Percentiles rank a stretch among this genome's conserved stretches.
Evolutionary conservation across 2,888 invertebrate genomes (phyloP).

Genomic region (Helleia helle): DNA sequence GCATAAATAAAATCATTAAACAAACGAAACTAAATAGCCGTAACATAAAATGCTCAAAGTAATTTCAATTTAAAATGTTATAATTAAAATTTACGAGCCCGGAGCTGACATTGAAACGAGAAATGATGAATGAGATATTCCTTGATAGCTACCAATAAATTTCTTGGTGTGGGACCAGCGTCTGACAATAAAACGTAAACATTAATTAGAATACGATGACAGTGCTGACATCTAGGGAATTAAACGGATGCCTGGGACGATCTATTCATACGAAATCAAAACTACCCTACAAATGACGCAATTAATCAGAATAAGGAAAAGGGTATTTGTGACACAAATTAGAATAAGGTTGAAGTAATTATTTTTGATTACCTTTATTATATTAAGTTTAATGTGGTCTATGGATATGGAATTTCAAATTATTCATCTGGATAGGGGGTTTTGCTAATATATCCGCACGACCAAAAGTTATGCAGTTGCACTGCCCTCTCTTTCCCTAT

Average conservation of each 20-base stretch:
- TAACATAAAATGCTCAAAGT: constrained; percentile 3
- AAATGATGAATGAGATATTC: constrained; percentile 23
- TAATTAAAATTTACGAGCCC: constrained; percentile 16
- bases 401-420: too few species aligned
- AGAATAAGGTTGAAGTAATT: not conserved
- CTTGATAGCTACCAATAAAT: constrained; percentile 25
- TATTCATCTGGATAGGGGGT: too few species aligned
- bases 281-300: constrained; percentile 29
- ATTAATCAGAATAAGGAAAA: constrained; percentile 32
- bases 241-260: constrained; percentile 22
- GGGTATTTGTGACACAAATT: not conserved
- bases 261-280: constrained; percentile 33
- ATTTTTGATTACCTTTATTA: constrained; percentile 9
- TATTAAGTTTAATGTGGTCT: too few species aligned
- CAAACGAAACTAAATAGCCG: not conserved
- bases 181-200: constrained; percentile 24
- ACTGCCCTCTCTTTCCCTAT: too few species aligned
- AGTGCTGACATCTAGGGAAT: constrained; percentile 21
- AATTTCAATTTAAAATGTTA: constrained; percentile 17
- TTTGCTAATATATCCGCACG: too few species aligned
- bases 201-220: constrained; percentile 27
- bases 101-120: constrained; percentile 15
- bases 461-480: too few species aligned
- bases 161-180: constrained; percentile 21
- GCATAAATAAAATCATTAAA: not conserved